Conservation (phyloP, 1,140 invertebrate species). For the Galendromus occidentalis region DNA sequence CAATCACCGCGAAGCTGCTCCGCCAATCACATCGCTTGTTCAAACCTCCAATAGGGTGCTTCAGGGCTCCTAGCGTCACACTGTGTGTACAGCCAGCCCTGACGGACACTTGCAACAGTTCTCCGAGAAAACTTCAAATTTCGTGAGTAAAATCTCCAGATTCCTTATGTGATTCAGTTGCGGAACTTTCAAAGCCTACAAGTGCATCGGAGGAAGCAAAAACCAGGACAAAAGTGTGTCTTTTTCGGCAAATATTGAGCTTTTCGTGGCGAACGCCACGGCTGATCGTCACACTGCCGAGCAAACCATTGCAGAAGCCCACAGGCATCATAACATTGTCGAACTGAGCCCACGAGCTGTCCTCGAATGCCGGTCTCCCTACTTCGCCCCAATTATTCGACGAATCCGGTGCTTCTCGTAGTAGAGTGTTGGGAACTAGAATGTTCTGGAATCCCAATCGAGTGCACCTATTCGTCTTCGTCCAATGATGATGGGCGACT, state of each 20-base stretch:
- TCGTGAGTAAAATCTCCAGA: background rate
- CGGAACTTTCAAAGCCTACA: background rate
- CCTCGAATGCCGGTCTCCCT: too few relatives aligned
- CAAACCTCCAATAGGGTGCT: slow-evolving; percentile 1
- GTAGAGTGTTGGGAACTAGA: too few relatives aligned
- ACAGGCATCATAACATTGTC: too few relatives aligned
- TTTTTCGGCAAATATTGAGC: background rate
- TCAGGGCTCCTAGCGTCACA: background rate
- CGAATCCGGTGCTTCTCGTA: too few relatives aligned
- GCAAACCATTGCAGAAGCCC: too few relatives aligned
- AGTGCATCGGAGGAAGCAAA: background rate
- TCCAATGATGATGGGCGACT: too few relatives aligned
- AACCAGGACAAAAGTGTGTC: background rate
- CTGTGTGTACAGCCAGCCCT: background rate
- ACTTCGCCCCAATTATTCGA: too few relatives aligned
- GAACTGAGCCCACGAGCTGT: too few relatives aligned
- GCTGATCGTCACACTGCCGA: background rate
- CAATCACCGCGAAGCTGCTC: background rate
- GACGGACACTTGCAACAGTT: background rate
- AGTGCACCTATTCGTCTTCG: too few relatives aligned
- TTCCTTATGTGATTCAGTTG: background rate
- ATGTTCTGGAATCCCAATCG: too few relatives aligned
- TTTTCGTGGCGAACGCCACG: background rate
- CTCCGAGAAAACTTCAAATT: background rate
- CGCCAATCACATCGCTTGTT: background rate